phyloP scores from a whole-genome alignment of 1,140 invertebrate species.

The Heliconius congener region DNA sequence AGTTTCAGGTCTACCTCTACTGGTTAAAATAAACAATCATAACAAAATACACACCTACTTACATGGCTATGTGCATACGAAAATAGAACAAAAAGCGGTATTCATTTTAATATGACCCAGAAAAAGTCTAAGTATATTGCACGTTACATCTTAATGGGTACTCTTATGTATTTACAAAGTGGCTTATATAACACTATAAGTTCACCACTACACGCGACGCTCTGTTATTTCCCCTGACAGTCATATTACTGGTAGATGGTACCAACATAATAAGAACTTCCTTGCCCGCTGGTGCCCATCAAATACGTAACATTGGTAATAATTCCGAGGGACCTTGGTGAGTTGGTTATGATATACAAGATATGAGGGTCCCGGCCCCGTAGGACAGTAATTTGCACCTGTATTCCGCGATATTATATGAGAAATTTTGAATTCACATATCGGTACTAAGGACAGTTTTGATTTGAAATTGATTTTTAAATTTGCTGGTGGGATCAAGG shows the following conservation, averaged over 20 bases:
- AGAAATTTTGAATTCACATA: slow-evolving; percentile 67
- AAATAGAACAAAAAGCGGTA: background rate
- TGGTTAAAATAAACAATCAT: no score
- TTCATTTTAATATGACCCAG: background rate
- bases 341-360: slow-evolving; percentile 59
- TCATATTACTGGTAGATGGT: slow-evolving; percentile 68
- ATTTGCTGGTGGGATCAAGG: background rate
- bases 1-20: no score
- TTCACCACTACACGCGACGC: slow-evolving; percentile 60
- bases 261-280: slow-evolving; percentile 64
- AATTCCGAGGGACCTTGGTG: slow-evolving; percentile 51
- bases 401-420: slow-evolving; percentile 72
- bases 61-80: background rate
- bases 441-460: slow-evolving; percentile 43
- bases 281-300: slow-evolving; percentile 49
- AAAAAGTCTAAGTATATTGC: background rate
- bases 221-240: slow-evolving; percentile 75
- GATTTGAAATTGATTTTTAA: slow-evolving; percentile 50
- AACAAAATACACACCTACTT: no score
- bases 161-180: slow-evolving; percentile 56
- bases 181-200: slow-evolving; percentile 61
- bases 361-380: slow-evolving; percentile 65
- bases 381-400: slow-evolving; percentile 74
- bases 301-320: slow-evolving; percentile 44
- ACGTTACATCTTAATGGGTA: background rate